phyloP scores from a whole-genome alignment of 2,888 invertebrate species.

The Andrena camellia region DNA sequence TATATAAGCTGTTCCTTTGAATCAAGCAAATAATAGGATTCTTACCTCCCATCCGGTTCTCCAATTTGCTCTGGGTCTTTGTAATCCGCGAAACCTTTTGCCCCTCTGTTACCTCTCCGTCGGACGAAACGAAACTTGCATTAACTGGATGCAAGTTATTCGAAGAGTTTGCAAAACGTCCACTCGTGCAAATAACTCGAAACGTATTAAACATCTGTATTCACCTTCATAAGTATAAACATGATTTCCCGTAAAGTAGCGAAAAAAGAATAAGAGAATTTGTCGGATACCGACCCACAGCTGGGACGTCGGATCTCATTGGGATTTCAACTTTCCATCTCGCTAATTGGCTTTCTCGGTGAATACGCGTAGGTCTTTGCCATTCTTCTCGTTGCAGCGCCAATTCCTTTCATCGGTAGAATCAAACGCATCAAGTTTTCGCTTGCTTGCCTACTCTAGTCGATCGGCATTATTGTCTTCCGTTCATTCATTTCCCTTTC shows the following conservation, averaged over 20 bases:
- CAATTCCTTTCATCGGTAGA: conserved; percentile 3
- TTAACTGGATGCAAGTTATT: background rate
- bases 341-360: conserved; percentile 26
- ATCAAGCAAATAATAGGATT: conserved; percentile 9
- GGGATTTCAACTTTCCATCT: conserved; percentile 23
- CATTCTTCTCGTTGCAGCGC: background rate
- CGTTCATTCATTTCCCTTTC: background rate
- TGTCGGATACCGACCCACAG: background rate
- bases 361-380: conserved; percentile 11
- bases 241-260: background rate
- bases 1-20: background rate
- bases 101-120: background rate
- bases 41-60: background rate
- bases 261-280: background rate
- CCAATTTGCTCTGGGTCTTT: background rate
- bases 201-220: background rate
- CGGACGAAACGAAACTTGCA: background rate
- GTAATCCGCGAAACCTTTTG: conserved; percentile 13
- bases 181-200: too few species aligned
- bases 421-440: conserved; percentile 20
- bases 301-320: background rate
- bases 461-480: conserved; percentile 21
- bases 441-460: background rate
- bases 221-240: background rate
- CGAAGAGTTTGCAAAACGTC: background rate